phyloP scores from a whole-genome alignment of 2,113 vertebrate species.

The Heterotis niloticus region DNA sequence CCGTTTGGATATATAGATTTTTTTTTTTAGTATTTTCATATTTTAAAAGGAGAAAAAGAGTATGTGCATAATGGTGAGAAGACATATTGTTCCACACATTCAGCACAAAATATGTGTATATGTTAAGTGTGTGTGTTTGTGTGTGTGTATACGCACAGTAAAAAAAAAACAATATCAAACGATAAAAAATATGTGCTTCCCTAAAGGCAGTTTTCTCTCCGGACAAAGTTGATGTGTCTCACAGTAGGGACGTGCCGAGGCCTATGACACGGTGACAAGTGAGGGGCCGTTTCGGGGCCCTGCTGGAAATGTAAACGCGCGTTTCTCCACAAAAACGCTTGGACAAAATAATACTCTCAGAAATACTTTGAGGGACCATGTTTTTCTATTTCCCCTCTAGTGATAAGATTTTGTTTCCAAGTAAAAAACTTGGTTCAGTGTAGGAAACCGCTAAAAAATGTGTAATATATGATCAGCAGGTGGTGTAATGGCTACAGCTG shows the following conservation, averaged over 20 bases:
- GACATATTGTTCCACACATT: background rate
- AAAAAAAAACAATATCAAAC: slow-evolving; percentile 2
- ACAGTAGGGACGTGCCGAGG: slow-evolving; percentile 59
- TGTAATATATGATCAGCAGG: too few relatives aligned
- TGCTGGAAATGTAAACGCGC: slow-evolving; percentile 45
- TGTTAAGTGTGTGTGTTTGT: background rate
- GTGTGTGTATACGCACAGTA: background rate
- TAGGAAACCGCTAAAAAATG: too few relatives aligned
- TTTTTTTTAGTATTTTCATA: background rate
- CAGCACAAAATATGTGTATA: background rate
- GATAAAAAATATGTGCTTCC: slow-evolving; percentile 40
- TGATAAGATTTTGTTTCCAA: background rate
- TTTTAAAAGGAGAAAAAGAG: too few relatives aligned
- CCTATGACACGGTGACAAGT: slow-evolving; percentile 66
- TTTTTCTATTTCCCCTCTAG: background rate
- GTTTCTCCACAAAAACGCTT: too few relatives aligned
- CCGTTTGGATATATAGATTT: background rate
- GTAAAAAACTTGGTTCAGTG: background rate
- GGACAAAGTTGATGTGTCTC: slow-evolving; percentile 72
- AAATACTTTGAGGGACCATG: background rate
- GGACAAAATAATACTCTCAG: slow-evolving; percentile 24
- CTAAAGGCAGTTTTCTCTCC: slow-evolving; percentile 49
- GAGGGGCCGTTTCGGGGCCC: slow-evolving; percentile 57
- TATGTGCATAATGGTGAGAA: background rate
- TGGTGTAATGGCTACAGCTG: too few relatives aligned